Conservation (phyloP, 1,140 invertebrate genomes). For the Drosophila lacteicornis region DNA sequence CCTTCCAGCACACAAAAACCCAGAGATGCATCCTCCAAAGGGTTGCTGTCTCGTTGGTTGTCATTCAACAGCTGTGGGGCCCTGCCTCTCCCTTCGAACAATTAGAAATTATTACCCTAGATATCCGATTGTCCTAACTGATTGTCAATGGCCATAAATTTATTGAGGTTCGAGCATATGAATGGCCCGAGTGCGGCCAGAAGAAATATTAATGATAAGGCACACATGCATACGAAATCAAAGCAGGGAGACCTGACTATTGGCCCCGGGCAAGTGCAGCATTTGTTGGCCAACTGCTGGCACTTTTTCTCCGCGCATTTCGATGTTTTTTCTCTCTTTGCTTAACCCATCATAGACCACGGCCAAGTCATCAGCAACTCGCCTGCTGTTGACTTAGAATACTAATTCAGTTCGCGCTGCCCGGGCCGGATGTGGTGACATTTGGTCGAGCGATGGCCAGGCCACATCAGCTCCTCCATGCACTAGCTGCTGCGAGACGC, state of each 20-base stretch:
- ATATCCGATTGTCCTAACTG: slow-evolving; percentile 82
- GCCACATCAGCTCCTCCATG: slow-evolving; percentile 19
- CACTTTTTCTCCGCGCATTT: slow-evolving; percentile 53
- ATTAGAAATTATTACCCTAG: slow-evolving; percentile 83
- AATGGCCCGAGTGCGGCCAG: slow-evolving; percentile 41
- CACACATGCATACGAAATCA: slow-evolving; percentile 73
- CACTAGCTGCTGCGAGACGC: slow-evolving; percentile 8
- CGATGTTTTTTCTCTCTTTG: slow-evolving; percentile 1
- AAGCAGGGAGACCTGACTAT: slow-evolving; percentile 38
- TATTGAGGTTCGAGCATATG: slow-evolving; percentile 37
- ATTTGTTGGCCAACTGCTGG: slow-evolving; percentile 66
- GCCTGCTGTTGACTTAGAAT: slow-evolving; percentile 74
- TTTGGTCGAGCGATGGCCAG: slow-evolving; percentile 58
- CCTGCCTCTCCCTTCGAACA: slow-evolving; percentile 42
- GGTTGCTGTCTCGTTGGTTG: slow-evolving; percentile 9
- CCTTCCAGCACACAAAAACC: slow-evolving; percentile 67
- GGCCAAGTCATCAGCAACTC: slow-evolving; percentile 48
- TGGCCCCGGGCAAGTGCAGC: slow-evolving; percentile 45
- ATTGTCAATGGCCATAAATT: slow-evolving; percentile 80
- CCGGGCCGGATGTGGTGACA: slow-evolving; percentile 77
- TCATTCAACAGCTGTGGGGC: slow-evolving; percentile 50
- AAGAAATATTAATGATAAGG: slow-evolving; percentile 77
- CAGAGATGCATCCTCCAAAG: slow-evolving; percentile 62
- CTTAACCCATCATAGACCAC: slow-evolving; percentile 39
- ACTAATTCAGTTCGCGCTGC: slow-evolving; percentile 69